Evolutionary conservation across 2,888 invertebrate species (phyloP), one percentile per base, ranked within the genome.

Genomic region (Rotaria sp.): DNA sequence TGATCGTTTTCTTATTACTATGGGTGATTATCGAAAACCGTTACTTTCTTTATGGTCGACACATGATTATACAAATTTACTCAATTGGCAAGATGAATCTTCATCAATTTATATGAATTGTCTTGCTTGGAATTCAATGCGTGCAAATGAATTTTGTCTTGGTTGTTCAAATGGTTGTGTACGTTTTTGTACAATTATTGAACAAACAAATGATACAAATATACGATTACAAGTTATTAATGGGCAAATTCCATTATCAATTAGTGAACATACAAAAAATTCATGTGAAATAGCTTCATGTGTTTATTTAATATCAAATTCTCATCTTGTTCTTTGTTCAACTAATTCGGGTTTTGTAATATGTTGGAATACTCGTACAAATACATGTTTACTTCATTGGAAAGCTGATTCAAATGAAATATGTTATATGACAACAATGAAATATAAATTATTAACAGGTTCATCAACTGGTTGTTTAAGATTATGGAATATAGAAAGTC

Each of bases 301-400:
- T 88, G 89, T 89, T 84, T 91, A 90, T 88, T 89, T 89, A 67
- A 80, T 80, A 10, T 45, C 80, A 13, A 89, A 89, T n/a, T 90
- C 90, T 88, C 90, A 90, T 87, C 89, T 89, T 38, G 88, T 90
- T 85, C 91, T 89, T 86, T 89, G 90, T 21, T 89, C 88, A 11
- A 89, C 89, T n/a, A 89, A 88, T 85, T 88, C 88, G 84, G 91
- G 91, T n/a, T 88, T 89, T 75, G 89, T 91, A 52, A 89, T 90
- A 26, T 90, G 90, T 50, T 91, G 91, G 91, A 90, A 91, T 87
- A 90, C 90, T 2, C 88, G 90, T 85, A 89, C 89, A 75, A 90
- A 90, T 87, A 88, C 89, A 21, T 91, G 91, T 88, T 90, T 91
- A 87, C 89, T 91, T 88, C 90, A 90, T 88, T 91, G 91, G 91